Conservation (phyloP, 53 echinoderm and acorn worm genomes). For the Antedon mediterranea region DNA sequence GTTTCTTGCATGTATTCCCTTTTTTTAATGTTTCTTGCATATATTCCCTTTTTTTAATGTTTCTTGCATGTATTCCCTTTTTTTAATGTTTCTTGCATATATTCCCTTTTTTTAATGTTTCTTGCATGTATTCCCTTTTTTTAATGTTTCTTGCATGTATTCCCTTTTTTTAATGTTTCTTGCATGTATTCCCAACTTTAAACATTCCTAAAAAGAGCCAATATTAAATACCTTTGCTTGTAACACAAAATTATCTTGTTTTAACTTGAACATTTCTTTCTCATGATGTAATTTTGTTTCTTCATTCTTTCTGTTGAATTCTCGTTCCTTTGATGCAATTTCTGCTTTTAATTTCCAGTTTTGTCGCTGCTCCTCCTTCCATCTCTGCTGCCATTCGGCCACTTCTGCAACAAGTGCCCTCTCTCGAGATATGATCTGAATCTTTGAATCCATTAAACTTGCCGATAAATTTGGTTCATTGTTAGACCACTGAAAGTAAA, state of each 20-base stretch:
- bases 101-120: no score
- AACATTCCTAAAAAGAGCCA: no score
- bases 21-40: no score
- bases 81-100: no score
- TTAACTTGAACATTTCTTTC: slow-evolving; percentile 55
- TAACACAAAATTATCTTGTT: slow-evolving; percentile 78
- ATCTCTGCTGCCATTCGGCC: slow-evolving; percentile 85
- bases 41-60: no score
- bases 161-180: no score
- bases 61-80: no score
- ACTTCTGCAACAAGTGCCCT: slow-evolving; percentile 86
- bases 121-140: no score
- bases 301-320: slow-evolving; percentile 48
- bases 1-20: no score
- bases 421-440: slow-evolving; percentile 64
- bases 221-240: slow-evolving; percentile 28
- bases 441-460: slow-evolving; percentile 43
- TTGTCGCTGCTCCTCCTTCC: slow-evolving; percentile 82
- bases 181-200: no score
- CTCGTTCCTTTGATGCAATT: slow-evolving; percentile 44
- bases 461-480: slow-evolving; percentile 56
- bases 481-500: slow-evolving; percentile 27
- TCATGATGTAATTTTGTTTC: slow-evolving; percentile 66
- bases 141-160: no score
- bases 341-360: slow-evolving; percentile 85